Percentiles rank a stretch among this genome's conserved stretches.
These are phyloP conservation scores for Heterohyrax brucei DNA, from an alignment of 2,797 vertebrate species.

Conservation along the genomic window DNA sequence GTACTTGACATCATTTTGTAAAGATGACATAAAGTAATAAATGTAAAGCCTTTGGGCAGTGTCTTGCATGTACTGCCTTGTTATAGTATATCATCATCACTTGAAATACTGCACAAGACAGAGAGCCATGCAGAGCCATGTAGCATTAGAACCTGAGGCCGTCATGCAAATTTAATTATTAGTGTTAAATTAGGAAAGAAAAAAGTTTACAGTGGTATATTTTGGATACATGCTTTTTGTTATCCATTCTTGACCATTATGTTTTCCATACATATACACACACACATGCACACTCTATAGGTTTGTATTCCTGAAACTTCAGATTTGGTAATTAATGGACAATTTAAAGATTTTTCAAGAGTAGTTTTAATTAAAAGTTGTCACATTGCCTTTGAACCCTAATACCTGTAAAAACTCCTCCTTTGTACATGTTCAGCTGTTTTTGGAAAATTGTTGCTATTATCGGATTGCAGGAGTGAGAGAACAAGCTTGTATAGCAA, in stretches of 20 bases:
- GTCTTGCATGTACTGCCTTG: neutral
- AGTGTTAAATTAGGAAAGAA: neutral
- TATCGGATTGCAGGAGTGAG: neutral
- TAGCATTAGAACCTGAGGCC: neutral
- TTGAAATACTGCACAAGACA: neutral
- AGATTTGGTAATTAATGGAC: neutral
- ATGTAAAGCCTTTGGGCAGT: neutral
- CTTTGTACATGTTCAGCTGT: neutral
- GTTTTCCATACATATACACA: neutral
- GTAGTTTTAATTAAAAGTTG: conserved; percentile 29
- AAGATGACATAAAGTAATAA: conserved; percentile 49
- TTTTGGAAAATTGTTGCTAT: neutral
- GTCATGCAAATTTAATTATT: conserved; percentile 24
- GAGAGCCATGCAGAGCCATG: neutral
- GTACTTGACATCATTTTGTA: neutral
- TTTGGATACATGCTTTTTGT: conserved; percentile 37
- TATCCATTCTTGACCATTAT: neutral
- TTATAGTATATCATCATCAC: neutral
- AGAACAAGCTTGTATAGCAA: neutral
- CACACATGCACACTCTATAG: neutral
- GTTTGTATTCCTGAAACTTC: conserved; percentile 29
- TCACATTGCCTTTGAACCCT: neutral
- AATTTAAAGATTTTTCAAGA: conserved; percentile 59
- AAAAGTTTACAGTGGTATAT: conserved; percentile 6
- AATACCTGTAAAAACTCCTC: neutral